Percentiles rank a stretch among this genome's conserved stretches.
phyloP scores from a whole-genome alignment of 2,797 vertebrate genomes.

The Jordanella pulchra region DNA sequence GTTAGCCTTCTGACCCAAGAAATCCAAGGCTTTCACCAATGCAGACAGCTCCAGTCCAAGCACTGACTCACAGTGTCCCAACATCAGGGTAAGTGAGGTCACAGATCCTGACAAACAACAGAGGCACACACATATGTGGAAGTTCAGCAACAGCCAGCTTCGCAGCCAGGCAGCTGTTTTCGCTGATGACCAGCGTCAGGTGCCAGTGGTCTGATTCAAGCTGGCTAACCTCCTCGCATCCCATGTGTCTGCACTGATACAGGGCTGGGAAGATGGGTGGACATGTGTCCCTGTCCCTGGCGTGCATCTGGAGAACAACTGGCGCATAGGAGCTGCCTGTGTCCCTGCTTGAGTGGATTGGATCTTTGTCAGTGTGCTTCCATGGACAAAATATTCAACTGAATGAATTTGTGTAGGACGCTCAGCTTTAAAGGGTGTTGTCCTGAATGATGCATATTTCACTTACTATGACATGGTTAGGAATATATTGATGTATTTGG shows the following conservation, averaged over 20 bases:
- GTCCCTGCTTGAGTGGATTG: slow-evolving; percentile 3
- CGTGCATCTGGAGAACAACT: slow-evolving; percentile 67
- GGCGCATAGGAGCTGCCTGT: slow-evolving; percentile 14
- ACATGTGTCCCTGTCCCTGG: slow-evolving; percentile 57
- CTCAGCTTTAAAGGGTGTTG: slow-evolving; percentile 18
- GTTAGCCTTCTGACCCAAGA: slow-evolving; percentile 17
- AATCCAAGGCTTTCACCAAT: slow-evolving; percentile 1
- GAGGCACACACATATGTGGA: slow-evolving; percentile 45
- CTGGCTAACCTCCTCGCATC: slow-evolving; percentile 65
- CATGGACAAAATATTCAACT: background rate
- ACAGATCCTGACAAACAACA: slow-evolving; percentile 53
- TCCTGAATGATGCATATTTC: slow-evolving; percentile 20
- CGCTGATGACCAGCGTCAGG: slow-evolving; percentile 68
- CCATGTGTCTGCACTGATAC: slow-evolving; percentile 62
- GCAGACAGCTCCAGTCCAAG: slow-evolving; percentile 5
- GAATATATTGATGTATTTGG: slow-evolving; percentile 22
- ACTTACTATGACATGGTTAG: slow-evolving; percentile 34
- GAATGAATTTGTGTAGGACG: background rate
- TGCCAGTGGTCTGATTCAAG: slow-evolving; percentile 68
- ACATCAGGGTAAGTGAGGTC: slow-evolving; percentile 38
- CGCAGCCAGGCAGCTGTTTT: slow-evolving; percentile 63
- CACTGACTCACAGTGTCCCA: slow-evolving; percentile 20
- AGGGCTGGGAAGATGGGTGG: slow-evolving; percentile 29
- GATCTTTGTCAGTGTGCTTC: background rate
- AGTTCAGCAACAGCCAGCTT: slow-evolving; percentile 44